Conservation (phyloP, 2,888 invertebrate genomes). For the Cephus rjabovi region DNA sequence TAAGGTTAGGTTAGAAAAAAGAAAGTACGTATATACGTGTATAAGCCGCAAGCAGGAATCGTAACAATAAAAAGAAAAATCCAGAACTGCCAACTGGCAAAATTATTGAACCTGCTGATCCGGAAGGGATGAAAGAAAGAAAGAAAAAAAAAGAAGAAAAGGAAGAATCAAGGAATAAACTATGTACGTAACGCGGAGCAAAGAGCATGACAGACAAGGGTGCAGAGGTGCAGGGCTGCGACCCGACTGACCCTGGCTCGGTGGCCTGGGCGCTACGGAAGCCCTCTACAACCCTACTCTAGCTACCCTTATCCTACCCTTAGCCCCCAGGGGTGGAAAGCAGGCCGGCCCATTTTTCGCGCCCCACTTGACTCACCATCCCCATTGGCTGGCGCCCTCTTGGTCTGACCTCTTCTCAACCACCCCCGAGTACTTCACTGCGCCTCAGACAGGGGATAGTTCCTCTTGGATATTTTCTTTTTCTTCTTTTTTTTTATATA, state of each 20-base stretch:
- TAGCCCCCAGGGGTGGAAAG: constrained; percentile 46
- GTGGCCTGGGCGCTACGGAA: constrained; percentile 55
- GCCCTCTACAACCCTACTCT: constrained; percentile 55
- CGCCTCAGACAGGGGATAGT: background rate
- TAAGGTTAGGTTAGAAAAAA: background rate
- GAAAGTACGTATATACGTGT: background rate
- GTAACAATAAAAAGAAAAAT: background rate
- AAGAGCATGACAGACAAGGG: constrained; percentile 49
- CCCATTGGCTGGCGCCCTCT: constrained; percentile 61
- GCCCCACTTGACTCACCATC: constrained; percentile 62
- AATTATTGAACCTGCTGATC: background rate
- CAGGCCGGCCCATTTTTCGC: constrained; percentile 64
- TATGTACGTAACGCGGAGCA: constrained; percentile 26
- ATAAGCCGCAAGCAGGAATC: background rate
- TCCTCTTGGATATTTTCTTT: background rate
- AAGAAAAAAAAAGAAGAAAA: background rate
- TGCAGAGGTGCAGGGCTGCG: constrained; percentile 61
- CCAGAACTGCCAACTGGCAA: background rate
- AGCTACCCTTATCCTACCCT: constrained; percentile 56
- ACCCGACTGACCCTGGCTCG: constrained; percentile 63
- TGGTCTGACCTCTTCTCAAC: constrained; percentile 55
- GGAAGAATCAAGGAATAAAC: background rate
- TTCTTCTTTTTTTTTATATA: background rate
- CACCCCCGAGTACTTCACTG: constrained; percentile 29
- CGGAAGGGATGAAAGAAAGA: background rate